These are phyloP conservation scores for Melanerpes formicivorus DNA, from an alignment of 2,113 vertebrate species.

Conservation along the genomic window DNA sequence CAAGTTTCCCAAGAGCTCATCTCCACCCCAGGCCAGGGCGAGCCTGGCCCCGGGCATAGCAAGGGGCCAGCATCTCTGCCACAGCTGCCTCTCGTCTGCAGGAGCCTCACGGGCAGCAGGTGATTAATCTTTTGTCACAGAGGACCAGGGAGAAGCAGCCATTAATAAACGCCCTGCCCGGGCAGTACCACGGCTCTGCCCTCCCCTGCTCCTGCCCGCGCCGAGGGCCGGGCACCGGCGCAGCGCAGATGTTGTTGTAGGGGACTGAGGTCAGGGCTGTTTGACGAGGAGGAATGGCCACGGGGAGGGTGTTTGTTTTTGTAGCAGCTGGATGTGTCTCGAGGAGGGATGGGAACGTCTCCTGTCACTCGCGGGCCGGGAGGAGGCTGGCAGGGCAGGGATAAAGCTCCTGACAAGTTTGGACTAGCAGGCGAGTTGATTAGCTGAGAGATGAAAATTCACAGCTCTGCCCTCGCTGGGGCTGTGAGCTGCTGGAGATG, in stretches of 20 bases:
- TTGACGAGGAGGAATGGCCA: constrained; percentile 49
- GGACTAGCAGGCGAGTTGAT: constrained; percentile 75
- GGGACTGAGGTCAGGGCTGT: constrained; percentile 43
- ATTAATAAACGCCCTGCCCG: background rate
- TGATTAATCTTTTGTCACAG: constrained; percentile 44
- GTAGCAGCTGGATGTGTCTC: constrained; percentile 58
- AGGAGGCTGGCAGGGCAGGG: constrained; percentile 64
- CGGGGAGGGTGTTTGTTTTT: constrained; percentile 69
- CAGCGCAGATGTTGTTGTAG: constrained; percentile 13
- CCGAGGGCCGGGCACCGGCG: constrained; percentile 5
- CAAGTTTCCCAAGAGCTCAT: fast-evolving
- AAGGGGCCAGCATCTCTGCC: background rate
- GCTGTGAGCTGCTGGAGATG: constrained; percentile 24
- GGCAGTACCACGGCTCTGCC: background rate
- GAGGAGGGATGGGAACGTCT: constrained; percentile 66
- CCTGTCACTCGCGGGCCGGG: constrained; percentile 61
- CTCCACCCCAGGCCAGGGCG: fast-evolving
- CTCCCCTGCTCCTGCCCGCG: background rate
- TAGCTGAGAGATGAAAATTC: constrained; percentile 78
- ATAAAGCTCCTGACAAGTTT: constrained; percentile 77
- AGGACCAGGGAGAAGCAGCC: background rate
- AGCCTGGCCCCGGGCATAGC: background rate
- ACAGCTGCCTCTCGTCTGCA: constrained; percentile 59
- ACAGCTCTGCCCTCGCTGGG: constrained; percentile 60
- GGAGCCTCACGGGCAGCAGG: constrained; percentile 26